Conservation (phyloP, 1,140 invertebrate genomes). For the Calosoma granatense region DNA sequence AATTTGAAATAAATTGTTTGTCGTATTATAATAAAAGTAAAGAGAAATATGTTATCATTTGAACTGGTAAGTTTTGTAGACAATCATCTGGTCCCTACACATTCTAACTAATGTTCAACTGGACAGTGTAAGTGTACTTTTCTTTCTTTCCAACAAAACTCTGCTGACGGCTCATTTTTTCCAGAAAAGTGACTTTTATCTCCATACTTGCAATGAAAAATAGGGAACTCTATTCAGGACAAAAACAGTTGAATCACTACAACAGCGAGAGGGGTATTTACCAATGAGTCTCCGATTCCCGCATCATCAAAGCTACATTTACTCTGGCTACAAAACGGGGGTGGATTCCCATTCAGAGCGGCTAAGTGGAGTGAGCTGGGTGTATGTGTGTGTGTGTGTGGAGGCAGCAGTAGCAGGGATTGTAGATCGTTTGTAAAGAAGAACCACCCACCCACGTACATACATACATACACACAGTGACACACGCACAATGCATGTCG, state of each 20-base stretch:
- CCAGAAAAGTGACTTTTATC: no score
- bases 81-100: no score
- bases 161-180: no score
- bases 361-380: background rate
- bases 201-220: no score
- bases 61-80: no score
- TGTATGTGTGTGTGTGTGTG: background rate
- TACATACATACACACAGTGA: background rate
- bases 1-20: no score
- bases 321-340: background rate
- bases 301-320: slow-evolving; percentile 7
- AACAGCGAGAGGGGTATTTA: background rate
- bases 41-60: no score
- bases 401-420: background rate
- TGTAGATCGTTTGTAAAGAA: slow-evolving; percentile 5
- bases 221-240: no score
- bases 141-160: no score
- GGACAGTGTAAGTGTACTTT: no score
- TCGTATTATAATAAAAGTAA: no score
- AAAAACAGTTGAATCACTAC: slow-evolving; percentile 8
- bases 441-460: background rate
- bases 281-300: slow-evolving; percentile 7
- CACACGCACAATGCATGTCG: background rate
- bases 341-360: background rate
- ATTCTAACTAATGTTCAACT: no score